Percentiles rank a stretch among this genome's conserved stretches.
phyloP scores from a whole-genome alignment of 92 coral and sea anemone species.

The Actinostola sp. region DNA sequence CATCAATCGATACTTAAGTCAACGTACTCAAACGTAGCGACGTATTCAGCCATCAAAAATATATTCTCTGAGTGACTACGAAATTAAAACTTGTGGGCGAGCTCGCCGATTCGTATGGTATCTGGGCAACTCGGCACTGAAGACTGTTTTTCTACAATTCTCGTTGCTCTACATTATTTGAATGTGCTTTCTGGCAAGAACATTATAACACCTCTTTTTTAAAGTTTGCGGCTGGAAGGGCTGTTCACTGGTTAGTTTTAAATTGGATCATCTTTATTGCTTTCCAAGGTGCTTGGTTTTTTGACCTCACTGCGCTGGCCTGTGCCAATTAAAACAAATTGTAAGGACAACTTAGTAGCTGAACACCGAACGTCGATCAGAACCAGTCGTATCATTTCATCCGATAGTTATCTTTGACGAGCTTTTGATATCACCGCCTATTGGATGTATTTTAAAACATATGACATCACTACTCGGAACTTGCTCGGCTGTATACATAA shows the following conservation, averaged over 20 bases:
- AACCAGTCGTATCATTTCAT: too few relatives aligned
- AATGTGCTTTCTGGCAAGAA: not conserved
- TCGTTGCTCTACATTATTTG: not conserved
- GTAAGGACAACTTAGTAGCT: too few relatives aligned
- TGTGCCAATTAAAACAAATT: not conserved
- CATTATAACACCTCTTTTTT: not conserved
- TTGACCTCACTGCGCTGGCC: not conserved
- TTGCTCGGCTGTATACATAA: too few relatives aligned
- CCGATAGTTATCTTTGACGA: constrained; percentile 13
- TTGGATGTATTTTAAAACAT: constrained; percentile 17
- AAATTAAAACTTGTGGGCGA: not conserved
- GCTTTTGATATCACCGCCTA: constrained; percentile 12
- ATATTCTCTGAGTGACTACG: not conserved
- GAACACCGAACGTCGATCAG: not conserved
- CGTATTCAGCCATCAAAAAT: not conserved
- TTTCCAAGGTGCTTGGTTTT: not conserved
- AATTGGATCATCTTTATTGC: not conserved
- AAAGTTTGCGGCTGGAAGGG: not conserved
- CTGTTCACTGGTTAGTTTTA: not conserved
- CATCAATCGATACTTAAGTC: not conserved
- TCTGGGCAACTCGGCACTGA: constrained; percentile 8
- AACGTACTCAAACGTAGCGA: not conserved
- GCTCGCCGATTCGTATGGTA: constrained; percentile 1
- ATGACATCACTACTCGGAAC: constrained; percentile 25
- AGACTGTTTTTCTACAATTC: not conserved